Evolutionary conservation across 2,113 vertebrate genomes (phyloP).

Genomic region (Onychorhynchus coronatus): DNA sequence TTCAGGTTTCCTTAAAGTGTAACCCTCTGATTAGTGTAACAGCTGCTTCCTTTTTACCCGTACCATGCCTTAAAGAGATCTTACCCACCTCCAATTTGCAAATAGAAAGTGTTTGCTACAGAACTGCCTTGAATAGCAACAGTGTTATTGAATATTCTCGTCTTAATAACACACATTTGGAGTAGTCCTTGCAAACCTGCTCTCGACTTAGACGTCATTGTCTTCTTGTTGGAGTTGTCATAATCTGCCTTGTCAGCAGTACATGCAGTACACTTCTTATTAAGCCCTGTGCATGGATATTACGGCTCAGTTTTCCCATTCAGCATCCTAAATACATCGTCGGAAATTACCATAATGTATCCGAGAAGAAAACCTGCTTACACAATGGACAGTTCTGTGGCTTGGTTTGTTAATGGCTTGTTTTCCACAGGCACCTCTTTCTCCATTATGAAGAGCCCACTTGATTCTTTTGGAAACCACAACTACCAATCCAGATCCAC

Average conservation of each 20-base stretch:
- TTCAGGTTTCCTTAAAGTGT: not conserved
- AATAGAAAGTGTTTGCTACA: not conserved
- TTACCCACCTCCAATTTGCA: not conserved
- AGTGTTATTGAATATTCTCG: not conserved
- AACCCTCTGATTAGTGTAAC: not conserved
- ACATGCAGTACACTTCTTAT: not conserved
- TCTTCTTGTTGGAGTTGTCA: not conserved
- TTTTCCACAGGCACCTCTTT: conserved; percentile 16
- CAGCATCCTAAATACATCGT: not conserved
- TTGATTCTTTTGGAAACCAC: conserved; percentile 1
- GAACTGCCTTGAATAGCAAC: not conserved
- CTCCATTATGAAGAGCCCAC: not conserved
- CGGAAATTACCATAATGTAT: not conserved
- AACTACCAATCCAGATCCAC: not conserved
- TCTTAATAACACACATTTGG: not conserved
- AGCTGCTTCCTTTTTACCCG: not conserved
- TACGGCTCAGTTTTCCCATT: not conserved
- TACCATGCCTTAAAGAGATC: not conserved
- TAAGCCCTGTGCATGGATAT: not conserved
- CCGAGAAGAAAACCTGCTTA: fast-evolving
- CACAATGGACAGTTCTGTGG: not conserved
- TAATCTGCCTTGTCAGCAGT: not conserved
- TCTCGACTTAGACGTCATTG: not conserved
- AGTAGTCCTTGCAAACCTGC: not conserved
- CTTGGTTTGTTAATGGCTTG: not conserved